Evolutionary conservation across 2,888 invertebrate genomes (phyloP).

Genomic region (Ophonus ardosiacus): DNA sequence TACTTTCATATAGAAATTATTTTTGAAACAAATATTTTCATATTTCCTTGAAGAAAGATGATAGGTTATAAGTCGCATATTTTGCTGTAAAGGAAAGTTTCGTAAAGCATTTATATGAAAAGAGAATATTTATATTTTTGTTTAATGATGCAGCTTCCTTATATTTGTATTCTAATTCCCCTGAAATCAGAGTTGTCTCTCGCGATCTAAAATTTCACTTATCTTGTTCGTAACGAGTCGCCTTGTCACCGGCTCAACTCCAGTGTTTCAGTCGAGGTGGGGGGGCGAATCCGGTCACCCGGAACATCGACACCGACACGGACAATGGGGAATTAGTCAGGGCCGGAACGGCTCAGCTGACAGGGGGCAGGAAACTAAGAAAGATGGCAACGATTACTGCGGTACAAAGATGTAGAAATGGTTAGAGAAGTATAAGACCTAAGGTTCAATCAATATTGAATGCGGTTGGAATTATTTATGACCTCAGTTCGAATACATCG

Average conservation of each 20-base stretch:
- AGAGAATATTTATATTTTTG: no score
- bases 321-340: conserved; percentile 61
- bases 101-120: background rate
- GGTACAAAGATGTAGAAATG: background rate
- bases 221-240: background rate
- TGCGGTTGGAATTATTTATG: no score
- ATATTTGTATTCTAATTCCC: background rate
- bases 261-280: background rate
- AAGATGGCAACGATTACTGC: background rate
- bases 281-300: conserved; percentile 27
- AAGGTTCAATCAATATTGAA: no score
- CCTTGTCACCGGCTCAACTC: background rate
- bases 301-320: conserved; percentile 61
- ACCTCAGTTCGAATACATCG: no score
- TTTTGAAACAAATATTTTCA: conserved; percentile 4
- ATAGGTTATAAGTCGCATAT: background rate
- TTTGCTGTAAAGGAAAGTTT: background rate
- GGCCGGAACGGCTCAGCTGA: conserved; percentile 13
- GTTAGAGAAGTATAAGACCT: no score
- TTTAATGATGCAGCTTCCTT: no score
- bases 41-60: background rate
- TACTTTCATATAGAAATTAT: conserved; percentile 6
- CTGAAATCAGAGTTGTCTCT: background rate
- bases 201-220: background rate
- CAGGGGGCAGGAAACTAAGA: background rate